Evolutionary conservation across 2,797 vertebrate species (phyloP), one percentile per base, ranked within the genome.

Genomic region (Myripristis murdjan): DNA sequence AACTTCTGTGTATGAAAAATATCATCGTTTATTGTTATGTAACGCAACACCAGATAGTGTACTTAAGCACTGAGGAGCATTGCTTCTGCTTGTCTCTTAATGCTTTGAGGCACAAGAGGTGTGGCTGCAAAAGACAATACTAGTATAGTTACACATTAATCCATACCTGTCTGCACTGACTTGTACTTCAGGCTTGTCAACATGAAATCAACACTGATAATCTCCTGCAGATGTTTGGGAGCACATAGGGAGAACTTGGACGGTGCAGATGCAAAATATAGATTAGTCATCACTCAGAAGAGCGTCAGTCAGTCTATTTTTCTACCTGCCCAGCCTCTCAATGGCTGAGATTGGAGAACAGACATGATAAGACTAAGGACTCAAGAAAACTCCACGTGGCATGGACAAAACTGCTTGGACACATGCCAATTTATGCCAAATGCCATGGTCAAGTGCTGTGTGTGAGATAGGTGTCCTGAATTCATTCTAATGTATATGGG

Each of bases 211-310:
- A 18, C 62, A 46, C 57, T 64, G 44, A 64, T 55, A 47, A 56
- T 35, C 0, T 2, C n/a, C 0, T 11, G 62, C 69, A 68, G 44
- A 75, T 31, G 49, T 64, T 43, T 35, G 15, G 46, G 37, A 58
- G 47, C 24, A 48, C 28, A 7, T 22, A 49, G 35, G 28, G 56
- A 54, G 66, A 49, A 77, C 48, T 10, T 74, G 53, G 37, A 75
- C 61, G 26, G 51, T 28, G 61, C 64, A 12, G 52, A 69, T 63
- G 60, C 11, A 22, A 77, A 77, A 73, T 80, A 76, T 63, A 63
- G 73, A 86, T 87, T 73, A 77, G 77, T 75, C 65, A 74, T 51
- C 60, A 69, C 59, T 72, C 65, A 67, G 72, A 63, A 44, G 18
- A 6, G 74, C 47, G 66, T 77, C 53, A 54, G 73, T 26, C 26